Conservation (phyloP, 2,888 invertebrate species). For the Phlogophora meticulosa region DNA sequence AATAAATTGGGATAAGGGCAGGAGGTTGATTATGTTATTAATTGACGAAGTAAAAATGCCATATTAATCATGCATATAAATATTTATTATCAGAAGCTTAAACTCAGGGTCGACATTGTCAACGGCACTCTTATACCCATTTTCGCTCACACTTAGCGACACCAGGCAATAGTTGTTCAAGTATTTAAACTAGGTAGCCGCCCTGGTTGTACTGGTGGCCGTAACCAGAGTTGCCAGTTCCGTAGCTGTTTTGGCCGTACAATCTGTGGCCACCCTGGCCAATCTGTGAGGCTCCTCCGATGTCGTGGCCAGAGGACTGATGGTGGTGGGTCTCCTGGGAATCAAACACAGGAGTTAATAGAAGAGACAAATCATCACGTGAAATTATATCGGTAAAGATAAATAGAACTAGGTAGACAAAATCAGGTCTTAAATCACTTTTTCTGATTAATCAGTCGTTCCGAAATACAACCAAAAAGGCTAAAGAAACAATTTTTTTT, state of each 20-base stretch:
- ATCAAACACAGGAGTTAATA: not conserved
- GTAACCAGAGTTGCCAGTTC: slow-evolving; percentile 21
- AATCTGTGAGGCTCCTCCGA: slow-evolving; percentile 28
- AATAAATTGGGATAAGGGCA: no score
- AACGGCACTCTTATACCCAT: not conserved
- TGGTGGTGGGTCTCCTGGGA: slow-evolving; percentile 54
- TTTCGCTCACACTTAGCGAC: no score
- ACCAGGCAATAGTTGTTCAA: not conserved
- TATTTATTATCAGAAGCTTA: slow-evolving; percentile 18
- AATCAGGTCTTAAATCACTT: no score
- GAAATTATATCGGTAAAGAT: no score
- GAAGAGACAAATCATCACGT: no score
- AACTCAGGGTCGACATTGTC: not conserved
- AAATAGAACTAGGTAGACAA: no score
- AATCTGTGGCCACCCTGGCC: slow-evolving; percentile 24
- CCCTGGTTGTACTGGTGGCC: slow-evolving; percentile 27
- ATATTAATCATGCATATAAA: slow-evolving; percentile 8
- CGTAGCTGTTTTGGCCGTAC: slow-evolving; percentile 39
- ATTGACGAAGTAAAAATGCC: not conserved
- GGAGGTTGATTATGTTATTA: no score
- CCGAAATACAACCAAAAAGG: not conserved
- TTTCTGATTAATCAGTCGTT: not conserved
- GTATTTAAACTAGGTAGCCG: not conserved
- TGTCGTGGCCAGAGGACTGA: slow-evolving; percentile 35
- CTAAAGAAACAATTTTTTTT: not conserved